Evolutionary conservation across 2,888 invertebrate species (phyloP).

Genomic region (Dioctria rufipes): DNA sequence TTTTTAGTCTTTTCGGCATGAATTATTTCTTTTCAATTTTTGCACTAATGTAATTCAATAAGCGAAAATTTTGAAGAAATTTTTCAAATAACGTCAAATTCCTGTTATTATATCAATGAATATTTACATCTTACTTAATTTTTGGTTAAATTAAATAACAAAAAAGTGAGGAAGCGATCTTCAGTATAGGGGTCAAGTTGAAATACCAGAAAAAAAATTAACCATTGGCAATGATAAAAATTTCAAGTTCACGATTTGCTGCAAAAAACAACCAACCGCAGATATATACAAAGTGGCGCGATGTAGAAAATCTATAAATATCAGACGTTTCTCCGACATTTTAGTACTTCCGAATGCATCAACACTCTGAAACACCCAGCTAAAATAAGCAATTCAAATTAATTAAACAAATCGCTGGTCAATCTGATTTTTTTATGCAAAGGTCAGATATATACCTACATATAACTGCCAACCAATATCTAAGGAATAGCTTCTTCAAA

Average conservation of each 20-base stretch:
- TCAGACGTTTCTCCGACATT: not conserved
- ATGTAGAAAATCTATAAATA: not conserved
- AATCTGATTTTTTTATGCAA: not conserved
- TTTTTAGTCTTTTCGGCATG: too few species aligned
- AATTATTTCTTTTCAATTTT: too few species aligned
- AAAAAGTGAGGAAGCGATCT: not conserved
- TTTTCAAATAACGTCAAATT: too few species aligned
- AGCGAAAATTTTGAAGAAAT: too few species aligned
- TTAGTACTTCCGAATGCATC: constrained; percentile 11
- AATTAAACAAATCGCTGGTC: not conserved
- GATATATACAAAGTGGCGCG: not conserved
- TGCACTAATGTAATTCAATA: too few species aligned
- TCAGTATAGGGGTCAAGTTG: constrained; percentile 9
- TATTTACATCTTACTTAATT: too few species aligned
- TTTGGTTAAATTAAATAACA: too few species aligned
- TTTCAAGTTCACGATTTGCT: constrained; percentile 14
- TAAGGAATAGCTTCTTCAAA: not conserved
- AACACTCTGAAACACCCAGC: constrained; percentile 1
- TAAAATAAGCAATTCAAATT: constrained; percentile 22
- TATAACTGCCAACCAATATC: not conserved
- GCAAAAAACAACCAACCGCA: not conserved
- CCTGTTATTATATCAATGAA: too few species aligned
- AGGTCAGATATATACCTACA: constrained; percentile 8
- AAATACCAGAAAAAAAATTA: not conserved
- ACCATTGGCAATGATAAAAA: constrained; percentile 14